Evolutionary conservation across 2,113 vertebrate genomes (phyloP), one percentile per base, ranked within the genome.

Genomic region (Arizona elegans): DNA sequence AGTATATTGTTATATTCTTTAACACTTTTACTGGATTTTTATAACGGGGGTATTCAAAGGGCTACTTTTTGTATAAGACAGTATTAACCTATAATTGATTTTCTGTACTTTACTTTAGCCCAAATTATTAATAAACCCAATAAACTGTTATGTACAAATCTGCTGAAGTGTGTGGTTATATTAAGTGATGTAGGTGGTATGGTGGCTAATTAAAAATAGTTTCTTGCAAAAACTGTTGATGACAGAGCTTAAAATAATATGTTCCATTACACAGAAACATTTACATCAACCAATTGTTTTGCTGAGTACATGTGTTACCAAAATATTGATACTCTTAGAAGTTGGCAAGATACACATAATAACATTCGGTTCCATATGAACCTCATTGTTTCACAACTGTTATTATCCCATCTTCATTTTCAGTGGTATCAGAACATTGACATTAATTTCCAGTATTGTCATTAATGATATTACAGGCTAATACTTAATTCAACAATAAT

Each of bases 61-160:
- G 91, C 92, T 96, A 92, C 10, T 47, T 94, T 50, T 91, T 86
- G 50, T 96, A 95, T 86, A 95, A 62, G n/a, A 94, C 91, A 8
- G 29, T 21, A 92, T 92, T 92, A 93, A 92, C n/a, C 93, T 95
- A 62, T 94, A 70, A 90, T 93, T 91, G 56, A 54, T 52, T 94
- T 93, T 65, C 89, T 95, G 92, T 96, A 96, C 29, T 53, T 96
- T 47, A 89, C 13, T 65, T 89, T 95, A 96, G 81, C 91, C 91
- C 93, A 94, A 88, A 93, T 13, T n/a, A 2, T 94, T 86, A 97
- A 96, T 97, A 96, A 96, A 96, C 92, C 33, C 91, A 24, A 70
- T 70, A 24, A 95, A 94, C 90, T 33, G 38, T 11, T 13, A 0
- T 5, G 8, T 12, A 17, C 54, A 62, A 29, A n/a, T 70, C 24